Percentiles rank a stretch among this genome's conserved stretches.
Evolutionary conservation across 2,797 vertebrate species (phyloP).

Genomic region (Phataginus tetradactyla): DNA sequence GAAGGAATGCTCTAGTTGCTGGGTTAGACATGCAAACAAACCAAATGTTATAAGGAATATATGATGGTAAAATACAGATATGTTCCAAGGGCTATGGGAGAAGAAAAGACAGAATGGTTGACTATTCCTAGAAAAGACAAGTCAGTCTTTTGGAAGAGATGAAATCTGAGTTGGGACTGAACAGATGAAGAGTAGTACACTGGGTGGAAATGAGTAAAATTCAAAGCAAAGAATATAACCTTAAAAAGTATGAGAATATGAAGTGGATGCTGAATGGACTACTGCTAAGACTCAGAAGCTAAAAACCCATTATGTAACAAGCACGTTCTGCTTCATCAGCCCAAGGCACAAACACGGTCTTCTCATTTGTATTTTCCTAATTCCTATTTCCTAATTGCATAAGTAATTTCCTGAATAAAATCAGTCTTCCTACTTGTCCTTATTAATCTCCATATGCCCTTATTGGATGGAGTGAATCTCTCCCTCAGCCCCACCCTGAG

Average conservation of each 20-base stretch:
- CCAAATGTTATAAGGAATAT: background rate
- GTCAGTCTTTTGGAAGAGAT: background rate
- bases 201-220: constrained; percentile 2
- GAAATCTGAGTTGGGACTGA: background rate
- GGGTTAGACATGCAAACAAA: background rate
- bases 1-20: background rate
- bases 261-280: background rate
- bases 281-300: background rate
- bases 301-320: background rate
- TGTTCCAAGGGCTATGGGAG: background rate
- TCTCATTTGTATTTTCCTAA: constrained; percentile 31
- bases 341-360: background rate
- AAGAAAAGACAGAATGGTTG: background rate
- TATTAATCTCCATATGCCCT: background rate
- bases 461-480: background rate
- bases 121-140: constrained; percentile 1
- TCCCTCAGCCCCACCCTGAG: background rate
- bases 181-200: background rate
- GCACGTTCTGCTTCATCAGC: background rate
- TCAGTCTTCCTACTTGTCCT: background rate
- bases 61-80: background rate
- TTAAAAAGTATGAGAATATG: background rate
- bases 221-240: background rate
- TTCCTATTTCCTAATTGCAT: background rate
- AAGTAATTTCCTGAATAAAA: background rate